A percentile compares a stretch with the other conserved stretches of the same genome.
Evolutionary conservation across 1,140 invertebrate genomes (phyloP).

Genomic region (Papilio glaucus): DNA sequence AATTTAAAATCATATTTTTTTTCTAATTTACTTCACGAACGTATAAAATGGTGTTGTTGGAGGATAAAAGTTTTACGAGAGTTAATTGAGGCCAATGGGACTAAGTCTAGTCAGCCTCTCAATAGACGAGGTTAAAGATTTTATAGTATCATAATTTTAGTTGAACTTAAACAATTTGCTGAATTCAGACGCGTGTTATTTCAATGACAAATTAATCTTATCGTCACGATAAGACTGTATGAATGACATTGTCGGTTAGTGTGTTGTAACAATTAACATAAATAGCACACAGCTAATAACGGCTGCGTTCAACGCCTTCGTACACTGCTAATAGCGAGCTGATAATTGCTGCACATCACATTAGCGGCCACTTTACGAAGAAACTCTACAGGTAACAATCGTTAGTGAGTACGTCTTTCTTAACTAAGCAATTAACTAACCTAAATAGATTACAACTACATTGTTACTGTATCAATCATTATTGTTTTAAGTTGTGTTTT

Average conservation of each 20-base stretch:
- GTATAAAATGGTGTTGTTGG: too few relatives aligned
- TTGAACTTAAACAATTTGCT: neutral
- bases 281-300: neutral
- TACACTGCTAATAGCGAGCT: neutral
- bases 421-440: neutral
- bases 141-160: too few relatives aligned
- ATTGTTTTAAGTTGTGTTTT: neutral
- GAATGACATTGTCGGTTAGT: neutral
- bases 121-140: too few relatives aligned
- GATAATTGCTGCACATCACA: constrained; percentile 15
- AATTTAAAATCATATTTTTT: too few relatives aligned
- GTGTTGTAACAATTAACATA: constrained; percentile 22
- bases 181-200: neutral
- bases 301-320: neutral
- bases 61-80: too few relatives aligned
- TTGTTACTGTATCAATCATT: neutral
- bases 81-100: too few relatives aligned
- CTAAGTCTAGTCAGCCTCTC: too few relatives aligned
- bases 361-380: constrained; percentile 2
- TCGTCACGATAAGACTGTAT: constrained; percentile 16
- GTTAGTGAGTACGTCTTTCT: neutral
- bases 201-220: constrained; percentile 15
- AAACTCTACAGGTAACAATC: constrained; percentile 9
- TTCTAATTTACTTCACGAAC: too few relatives aligned
- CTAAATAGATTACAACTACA: neutral